Base-by-base conservation (phyloP, 1,140 invertebrate species). In the Diachasmimorpha longicaudata region DNA sequence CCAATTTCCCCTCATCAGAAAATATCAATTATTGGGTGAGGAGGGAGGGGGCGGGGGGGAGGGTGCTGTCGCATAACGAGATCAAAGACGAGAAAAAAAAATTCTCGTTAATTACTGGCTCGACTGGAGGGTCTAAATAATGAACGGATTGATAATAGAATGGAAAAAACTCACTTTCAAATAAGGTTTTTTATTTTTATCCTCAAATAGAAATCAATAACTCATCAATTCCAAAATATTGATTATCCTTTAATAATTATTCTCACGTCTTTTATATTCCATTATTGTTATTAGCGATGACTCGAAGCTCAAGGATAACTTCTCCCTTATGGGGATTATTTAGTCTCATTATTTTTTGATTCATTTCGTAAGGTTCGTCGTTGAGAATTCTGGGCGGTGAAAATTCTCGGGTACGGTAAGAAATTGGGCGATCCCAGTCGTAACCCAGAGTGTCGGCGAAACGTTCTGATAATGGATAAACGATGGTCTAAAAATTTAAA, bases 281-380 rank as follows among this genome's bases (percentile, higher is more conserved):
- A 74, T 81, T 80, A 67, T 86, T 79, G 67, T 82, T 85, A 80
- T 85, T 87, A 36, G 84, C 85, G 44, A 82, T 84, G 70, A 87
- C 84, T 48, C 86, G 84, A 75, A 87, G 81, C 58, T 87, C 85
- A 75, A 87, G 73, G 77, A 87, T 81, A 68, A 87, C 78, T 81
- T 87, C 84, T 63, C 84, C 84, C 77, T 85, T 86, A 55, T 80
- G 81, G 36, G 78, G 77, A 77, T 84, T 79, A 78, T 81, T 81
- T 74, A 84, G 72, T 78, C 82, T 82, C 74, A 83, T 76, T 72
- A 83, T 77, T 71, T 84, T 86, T 25, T 81, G 81, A 48, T 80
- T 82, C 77, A 70, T 81, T 75, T 84, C 83, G 21, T 82, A 79
- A 74, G 70, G 85, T 81, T 67, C 77, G 19, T 10, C 78, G 71